These are phyloP conservation scores for Zingel zingel DNA, from an alignment of 2,113 vertebrate genomes.

Conservation along the genomic window DNA sequence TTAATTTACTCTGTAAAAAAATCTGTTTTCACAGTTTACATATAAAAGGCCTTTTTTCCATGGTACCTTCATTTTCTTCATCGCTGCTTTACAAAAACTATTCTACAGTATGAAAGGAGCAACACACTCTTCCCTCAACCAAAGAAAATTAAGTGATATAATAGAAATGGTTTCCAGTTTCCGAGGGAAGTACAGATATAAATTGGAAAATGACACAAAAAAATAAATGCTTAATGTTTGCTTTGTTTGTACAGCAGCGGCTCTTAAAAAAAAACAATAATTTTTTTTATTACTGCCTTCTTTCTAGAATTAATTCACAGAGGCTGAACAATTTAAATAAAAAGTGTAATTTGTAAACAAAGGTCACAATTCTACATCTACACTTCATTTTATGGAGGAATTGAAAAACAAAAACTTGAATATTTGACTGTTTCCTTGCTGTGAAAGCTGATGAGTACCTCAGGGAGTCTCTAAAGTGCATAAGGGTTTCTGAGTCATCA, in stretches of 20 bases:
- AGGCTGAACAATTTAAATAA: background rate
- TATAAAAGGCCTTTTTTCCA: conserved; percentile 47
- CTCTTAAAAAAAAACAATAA: background rate
- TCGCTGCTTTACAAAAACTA: conserved; percentile 55
- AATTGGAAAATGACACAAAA: background rate
- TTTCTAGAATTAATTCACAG: conserved; percentile 6
- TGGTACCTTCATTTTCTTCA: conserved; percentile 51
- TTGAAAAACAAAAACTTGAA: background rate
- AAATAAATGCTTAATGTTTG: conserved; percentile 11
- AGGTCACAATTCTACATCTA: background rate
- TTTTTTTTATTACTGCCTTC: background rate
- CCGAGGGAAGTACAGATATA: conserved; percentile 11
- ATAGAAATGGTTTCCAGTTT: conserved; percentile 48
- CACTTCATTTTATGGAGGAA: background rate
- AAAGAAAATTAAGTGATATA: background rate
- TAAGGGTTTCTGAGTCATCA: conserved; percentile 45
- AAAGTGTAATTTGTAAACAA: background rate
- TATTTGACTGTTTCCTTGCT: conserved; percentile 1
- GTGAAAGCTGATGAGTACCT: conserved; percentile 60
- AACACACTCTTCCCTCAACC: conserved; percentile 17
- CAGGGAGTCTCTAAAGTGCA: conserved; percentile 79
- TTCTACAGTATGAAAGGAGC: conserved; percentile 34
- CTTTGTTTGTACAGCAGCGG: conserved; percentile 30
- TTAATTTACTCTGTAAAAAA: conserved; percentile 73
- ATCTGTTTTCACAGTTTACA: conserved; percentile 48